These are phyloP conservation scores for Lytechinus pictus DNA, from an alignment of 35 echinoderm and acorn worm genomes.

Conservation along the genomic window DNA sequence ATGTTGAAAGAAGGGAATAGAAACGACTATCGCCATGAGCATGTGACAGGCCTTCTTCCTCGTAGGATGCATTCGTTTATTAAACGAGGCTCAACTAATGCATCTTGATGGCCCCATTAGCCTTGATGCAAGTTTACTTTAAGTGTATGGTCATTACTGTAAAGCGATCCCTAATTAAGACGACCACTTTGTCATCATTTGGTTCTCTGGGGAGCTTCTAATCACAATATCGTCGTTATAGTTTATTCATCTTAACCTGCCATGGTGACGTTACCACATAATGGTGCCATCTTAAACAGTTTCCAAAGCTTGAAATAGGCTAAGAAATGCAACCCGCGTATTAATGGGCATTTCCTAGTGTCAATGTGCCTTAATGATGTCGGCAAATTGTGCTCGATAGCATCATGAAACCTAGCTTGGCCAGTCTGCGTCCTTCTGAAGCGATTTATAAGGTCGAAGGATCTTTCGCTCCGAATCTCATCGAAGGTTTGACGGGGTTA, in stretches of 20 bases:
- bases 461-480: background rate
- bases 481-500: background rate
- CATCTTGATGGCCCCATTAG: background rate
- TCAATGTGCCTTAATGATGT: background rate
- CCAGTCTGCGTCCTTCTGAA: too few relatives aligned
- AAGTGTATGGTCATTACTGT: background rate
- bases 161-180: background rate
- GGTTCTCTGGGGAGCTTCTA: background rate
- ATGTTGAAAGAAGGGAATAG: background rate
- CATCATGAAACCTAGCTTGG: background rate
- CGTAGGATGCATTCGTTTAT: background rate
- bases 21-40: background rate
- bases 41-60: background rate
- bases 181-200: background rate
- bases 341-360: background rate
- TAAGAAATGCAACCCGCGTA: background rate
- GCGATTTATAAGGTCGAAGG: background rate
- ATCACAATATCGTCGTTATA: background rate
- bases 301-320: background rate
- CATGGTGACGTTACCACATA: background rate
- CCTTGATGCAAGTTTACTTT: background rate
- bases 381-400: background rate
- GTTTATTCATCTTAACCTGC: background rate
- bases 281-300: background rate
- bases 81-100: background rate